Percentiles rank a stretch among this genome's conserved stretches.
These are phyloP conservation scores for Hydrochoerus hydrochaeris DNA, from an alignment of 2,113 vertebrate genomes.

Conservation along the genomic window DNA sequence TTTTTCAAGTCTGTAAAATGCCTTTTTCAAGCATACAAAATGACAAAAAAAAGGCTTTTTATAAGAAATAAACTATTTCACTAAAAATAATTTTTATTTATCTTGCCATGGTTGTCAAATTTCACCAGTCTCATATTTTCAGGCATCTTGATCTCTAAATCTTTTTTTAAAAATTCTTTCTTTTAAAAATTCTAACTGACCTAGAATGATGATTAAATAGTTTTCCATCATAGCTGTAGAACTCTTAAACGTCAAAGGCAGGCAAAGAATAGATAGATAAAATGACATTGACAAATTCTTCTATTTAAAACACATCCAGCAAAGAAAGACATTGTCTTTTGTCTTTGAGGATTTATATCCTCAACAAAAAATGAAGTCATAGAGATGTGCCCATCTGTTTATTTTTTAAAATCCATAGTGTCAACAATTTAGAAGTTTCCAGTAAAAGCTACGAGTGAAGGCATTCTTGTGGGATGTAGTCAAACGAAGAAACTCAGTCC, in stretches of 20 bases:
- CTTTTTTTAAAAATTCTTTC: background rate
- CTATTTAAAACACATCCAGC: constrained; percentile 49
- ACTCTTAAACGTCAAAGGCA: background rate
- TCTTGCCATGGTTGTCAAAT: background rate
- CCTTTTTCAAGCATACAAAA: constrained; percentile 9
- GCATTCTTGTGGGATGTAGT: constrained; percentile 73
- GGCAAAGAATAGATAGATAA: constrained; percentile 15
- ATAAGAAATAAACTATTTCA: background rate
- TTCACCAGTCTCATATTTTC: constrained; percentile 25
- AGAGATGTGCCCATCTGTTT: constrained; percentile 67
- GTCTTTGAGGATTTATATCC: constrained; percentile 62
- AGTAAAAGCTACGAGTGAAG: constrained; percentile 69
- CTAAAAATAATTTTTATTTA: background rate
- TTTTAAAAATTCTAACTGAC: background rate
- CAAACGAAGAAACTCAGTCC: constrained; percentile 54
- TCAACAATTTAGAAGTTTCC: constrained; percentile 75
- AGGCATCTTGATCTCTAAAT: background rate
- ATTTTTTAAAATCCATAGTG: constrained; percentile 67
- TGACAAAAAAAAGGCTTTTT: background rate
- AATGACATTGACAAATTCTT: background rate
- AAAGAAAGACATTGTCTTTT: constrained; percentile 48
- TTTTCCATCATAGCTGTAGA: background rate
- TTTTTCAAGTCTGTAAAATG: constrained; percentile 26
- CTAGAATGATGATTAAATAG: background rate
- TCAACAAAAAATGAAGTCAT: constrained; percentile 59